These are phyloP conservation scores for Eumacrocentrus americanus DNA, from an alignment of 2,888 invertebrate species.

Conservation along the genomic window DNA sequence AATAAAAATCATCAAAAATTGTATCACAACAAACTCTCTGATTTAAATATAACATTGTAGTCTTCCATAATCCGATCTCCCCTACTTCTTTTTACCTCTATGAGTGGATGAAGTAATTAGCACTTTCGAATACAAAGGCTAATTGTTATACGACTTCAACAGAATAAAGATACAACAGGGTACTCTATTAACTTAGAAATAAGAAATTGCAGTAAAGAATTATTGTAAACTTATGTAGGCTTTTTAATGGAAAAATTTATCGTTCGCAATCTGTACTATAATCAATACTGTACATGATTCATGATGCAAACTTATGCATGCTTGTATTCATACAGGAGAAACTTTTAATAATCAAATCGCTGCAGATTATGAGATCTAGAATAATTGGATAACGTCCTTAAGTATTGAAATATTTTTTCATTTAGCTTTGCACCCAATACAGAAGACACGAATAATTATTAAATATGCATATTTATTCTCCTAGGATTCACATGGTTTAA, in stretches of 20 bases:
- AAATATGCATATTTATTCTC: slow-evolving; percentile 22
- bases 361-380: slow-evolving; percentile 5
- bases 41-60: not conserved
- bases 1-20: slow-evolving; percentile 8
- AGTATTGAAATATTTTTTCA: not conserved
- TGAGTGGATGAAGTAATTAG: not conserved
- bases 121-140: not conserved
- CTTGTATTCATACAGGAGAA: not conserved
- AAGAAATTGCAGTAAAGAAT: too few relatives aligned
- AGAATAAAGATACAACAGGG: not conserved
- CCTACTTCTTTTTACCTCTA: not conserved
- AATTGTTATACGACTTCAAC: not conserved
- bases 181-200: not conserved
- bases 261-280: slow-evolving; percentile 8
- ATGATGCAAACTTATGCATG: slow-evolving; percentile 11
- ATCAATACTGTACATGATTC: slow-evolving; percentile 29
- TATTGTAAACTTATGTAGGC: not conserved
- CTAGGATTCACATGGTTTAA: slow-evolving; percentile 36
- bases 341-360: not conserved
- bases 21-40: not conserved
- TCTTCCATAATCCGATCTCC: not conserved
- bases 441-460: slow-evolving; percentile 13
- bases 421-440: not conserved
- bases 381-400: not conserved
- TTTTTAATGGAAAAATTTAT: slow-evolving; percentile 9